Evolutionary conservation across 2,888 invertebrate genomes (phyloP), one percentile per base, ranked within the genome.

Genomic region (Clepsis dumicolana): DNA sequence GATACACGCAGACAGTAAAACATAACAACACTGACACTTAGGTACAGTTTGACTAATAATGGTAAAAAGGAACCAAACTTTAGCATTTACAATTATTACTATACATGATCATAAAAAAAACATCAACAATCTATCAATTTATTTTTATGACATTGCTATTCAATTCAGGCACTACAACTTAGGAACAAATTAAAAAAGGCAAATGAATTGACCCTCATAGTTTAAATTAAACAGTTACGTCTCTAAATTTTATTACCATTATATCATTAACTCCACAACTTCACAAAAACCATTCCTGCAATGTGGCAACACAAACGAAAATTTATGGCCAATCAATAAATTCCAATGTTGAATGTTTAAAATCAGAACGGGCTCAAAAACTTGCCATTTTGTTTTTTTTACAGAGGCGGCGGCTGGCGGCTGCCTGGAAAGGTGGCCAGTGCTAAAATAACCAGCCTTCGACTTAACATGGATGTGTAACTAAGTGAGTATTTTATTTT

Each of bases 321-420:
- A 68, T 63, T 12, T 67, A 68, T 64, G 57, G 32, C 52, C 68
- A 64, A 64, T 64, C 68, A 68, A 68, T 68, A 64, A 59, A 68
- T 68, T 68, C 68, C 68, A 64, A 68, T 53, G 62, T 50, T 67
- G 57, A 64, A 52, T 50, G 57, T 41, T 68, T 57, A 59, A 68
- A 64, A 67, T 67, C 67, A 59, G 68, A 68, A 68, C 53, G 59
- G 5, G 68, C 64, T 68, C 44, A 68, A 59, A 68, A 64, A 59
- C 57, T 63, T 67, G 62, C 50, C 56, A 29, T 53, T 63, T 41
- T 52, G 52, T 68, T 64, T 44, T 67, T 66, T 67, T 67, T 53
- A 24, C 67, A 68, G 68, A 68, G 57, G 29, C 57, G 12, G 67
- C 57, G 12, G 56, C 63, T 21, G 12, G 67, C 57, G 12, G 56